phyloP scores from a whole-genome alignment of 2,113 vertebrate species.

The Onychostruthus taczanowskii region DNA sequence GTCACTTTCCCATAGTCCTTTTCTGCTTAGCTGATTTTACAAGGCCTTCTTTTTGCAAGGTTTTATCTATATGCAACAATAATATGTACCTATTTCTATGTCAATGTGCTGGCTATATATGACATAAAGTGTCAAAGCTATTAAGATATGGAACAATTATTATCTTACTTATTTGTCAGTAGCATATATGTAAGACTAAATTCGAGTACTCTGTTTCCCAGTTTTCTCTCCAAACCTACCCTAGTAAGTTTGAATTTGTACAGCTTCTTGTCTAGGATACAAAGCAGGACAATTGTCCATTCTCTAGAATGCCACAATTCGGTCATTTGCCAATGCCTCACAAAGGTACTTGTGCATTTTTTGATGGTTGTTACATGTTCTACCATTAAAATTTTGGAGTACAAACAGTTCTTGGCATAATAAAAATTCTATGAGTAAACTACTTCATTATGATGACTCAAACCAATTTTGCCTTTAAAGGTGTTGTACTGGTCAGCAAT shows the following conservation, averaged over 20 bases:
- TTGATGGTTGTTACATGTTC: background rate
- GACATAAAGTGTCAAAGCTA: background rate
- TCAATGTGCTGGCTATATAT: background rate
- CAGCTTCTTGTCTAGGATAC: background rate
- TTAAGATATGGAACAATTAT: background rate
- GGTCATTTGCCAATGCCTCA: background rate
- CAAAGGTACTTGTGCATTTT: background rate
- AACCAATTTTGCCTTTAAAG: background rate
- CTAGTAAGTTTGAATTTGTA: background rate
- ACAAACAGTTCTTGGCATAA: background rate
- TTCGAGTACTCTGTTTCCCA: background rate
- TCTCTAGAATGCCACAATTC: background rate
- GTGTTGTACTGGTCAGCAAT: background rate
- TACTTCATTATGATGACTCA: background rate
- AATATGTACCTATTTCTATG: background rate
- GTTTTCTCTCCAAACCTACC: background rate
- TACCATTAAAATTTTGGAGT: background rate
- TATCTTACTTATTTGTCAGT: background rate
- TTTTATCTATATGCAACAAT: background rate
- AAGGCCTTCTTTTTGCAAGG: background rate
- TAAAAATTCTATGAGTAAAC: background rate
- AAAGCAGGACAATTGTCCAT: background rate
- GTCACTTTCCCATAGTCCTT: background rate
- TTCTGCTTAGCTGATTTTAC: background rate
- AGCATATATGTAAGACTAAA: background rate